Evolutionary conservation across 2,888 invertebrate species (phyloP).

Genomic region (Eulithis testata): DNA sequence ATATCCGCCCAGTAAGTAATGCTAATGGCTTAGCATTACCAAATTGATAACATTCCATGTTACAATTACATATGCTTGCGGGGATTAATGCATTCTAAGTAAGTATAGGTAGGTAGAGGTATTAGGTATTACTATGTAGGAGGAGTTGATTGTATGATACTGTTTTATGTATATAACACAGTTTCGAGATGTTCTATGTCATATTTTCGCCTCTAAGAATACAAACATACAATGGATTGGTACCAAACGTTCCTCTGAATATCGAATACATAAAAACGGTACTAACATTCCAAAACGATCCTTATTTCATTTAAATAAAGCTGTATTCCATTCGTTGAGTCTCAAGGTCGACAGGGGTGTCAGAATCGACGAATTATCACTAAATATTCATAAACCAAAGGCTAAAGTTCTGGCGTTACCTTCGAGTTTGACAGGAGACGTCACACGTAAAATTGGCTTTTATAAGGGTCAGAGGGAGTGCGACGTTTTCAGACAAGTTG

Average conservation of each 20-base stretch:
- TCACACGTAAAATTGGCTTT: slow-evolving; percentile 26
- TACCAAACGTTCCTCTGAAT: background rate
- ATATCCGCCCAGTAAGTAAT: too few species aligned
- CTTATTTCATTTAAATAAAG: background rate
- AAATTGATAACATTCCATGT: too few species aligned
- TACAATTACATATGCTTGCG: too few species aligned
- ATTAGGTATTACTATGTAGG: too few species aligned
- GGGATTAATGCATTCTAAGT: too few species aligned
- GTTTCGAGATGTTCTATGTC: background rate
- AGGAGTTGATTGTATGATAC: too few species aligned
- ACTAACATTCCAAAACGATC: background rate
- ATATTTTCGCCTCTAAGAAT: background rate
- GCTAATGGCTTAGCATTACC: too few species aligned
- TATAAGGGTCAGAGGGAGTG: slow-evolving; percentile 23
- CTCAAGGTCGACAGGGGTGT: slow-evolving; percentile 8
- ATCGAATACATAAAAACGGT: background rate
- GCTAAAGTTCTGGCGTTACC: slow-evolving; percentile 24
- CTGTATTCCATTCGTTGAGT: background rate
- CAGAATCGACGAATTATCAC: slow-evolving; percentile 12
- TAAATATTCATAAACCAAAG: slow-evolving; percentile 44
- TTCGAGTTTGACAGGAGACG: slow-evolving; percentile 32
- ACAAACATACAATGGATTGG: background rate
- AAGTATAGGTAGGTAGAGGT: too few species aligned
- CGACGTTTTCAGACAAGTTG: slow-evolving; percentile 24
- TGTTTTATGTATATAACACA: too few species aligned